Base-by-base conservation (phyloP, 2,113 vertebrate species). In the Lathamus discolor region DNA sequence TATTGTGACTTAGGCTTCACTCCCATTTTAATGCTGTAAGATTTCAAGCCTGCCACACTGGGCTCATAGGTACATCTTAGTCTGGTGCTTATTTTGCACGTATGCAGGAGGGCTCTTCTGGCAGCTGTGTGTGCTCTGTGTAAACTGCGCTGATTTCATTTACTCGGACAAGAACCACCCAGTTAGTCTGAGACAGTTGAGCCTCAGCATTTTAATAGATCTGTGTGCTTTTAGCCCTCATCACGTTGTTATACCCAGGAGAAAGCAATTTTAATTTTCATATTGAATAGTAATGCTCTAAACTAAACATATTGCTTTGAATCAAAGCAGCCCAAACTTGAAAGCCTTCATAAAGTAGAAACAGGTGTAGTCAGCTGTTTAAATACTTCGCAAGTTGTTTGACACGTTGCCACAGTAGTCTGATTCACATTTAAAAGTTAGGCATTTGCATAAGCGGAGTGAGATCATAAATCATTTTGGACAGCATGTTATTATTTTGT, bases 381-480 rank as follows among this genome's bases (percentile, higher is more conserved):
- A 92, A 90, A 85, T 95, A 95, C 89, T 97, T 98, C 59, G 27
- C 55, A 97, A 97, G 96, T 96, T 97, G 95, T 96, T 97, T 97
- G 94, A 97, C 97, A 97, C 87, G 3, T 97, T 98, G 92, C 96
- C 86, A 93, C 96, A 97, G 97, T 97, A 97, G 95, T 96, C 93
- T 96, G 96, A 95, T 96, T 97, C 97, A 96, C 90, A 93, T 97
- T 94, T 97, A 94, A 97, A 98, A 97, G 90, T 94, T 93, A 96
- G 57, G 94, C 94, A 97, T 98, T 97, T 95, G 95, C 96, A 89
- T 97, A 98, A 96, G 88, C 31, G 57, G 82, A 97, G 97, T 92
- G 96, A 97, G 97, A 97, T 93, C 97, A 98, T 98, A 98, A 98
- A 98, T 98, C 97, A 98, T 97, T 97, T 98, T 92, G 92, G 97